Base-by-base conservation (phyloP, 2,888 invertebrate genomes). In the Plemyria rubiginata region DNA sequence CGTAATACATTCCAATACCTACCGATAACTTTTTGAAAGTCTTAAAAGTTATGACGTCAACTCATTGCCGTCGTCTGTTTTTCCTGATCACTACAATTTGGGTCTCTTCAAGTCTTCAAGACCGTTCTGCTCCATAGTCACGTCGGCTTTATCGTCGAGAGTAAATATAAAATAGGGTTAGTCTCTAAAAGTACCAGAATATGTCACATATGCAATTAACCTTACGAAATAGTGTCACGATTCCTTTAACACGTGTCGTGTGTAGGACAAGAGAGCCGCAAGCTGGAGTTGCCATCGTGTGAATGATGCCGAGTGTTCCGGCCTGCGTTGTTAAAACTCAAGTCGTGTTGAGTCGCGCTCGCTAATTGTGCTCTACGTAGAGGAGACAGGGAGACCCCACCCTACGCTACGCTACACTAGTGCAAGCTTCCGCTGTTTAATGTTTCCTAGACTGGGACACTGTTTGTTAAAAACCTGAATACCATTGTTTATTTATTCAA, bases 321-420 rank as follows among this genome's bases (percentile, higher is more conserved):
- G 75, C 80, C 78, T 78, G 85, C 86, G 90, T 92, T 92, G 90
- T 92, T 92, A 91, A 90, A 90, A 88, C 90, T 92, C 85, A 88
- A 92, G 91, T 81, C 86, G 90, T 83, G 90, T 91, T 81, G 90
- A 91, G 90, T 80, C 86, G 81, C 88, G 86, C 88, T 82, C 90
- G 89, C 91, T 92, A 92, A 92, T 92, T 92, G 92, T 91, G 85
- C 90, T 83, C 87, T 80, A 82, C 80, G 80, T 82, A 79, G 82
- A 79, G 72, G 70, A 70, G 66, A 63, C 61, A 73, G 71, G 67
- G 71, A 70, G 55, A 45, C 16, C 59, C 62, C 66, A 32, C 59
- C 62, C 66, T 67, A 60, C 66, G 68, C 70, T 52, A 58, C 58
- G 54, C 58, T 15, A 16, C 7, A 76, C 80, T 81, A 83, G 82